Evolutionary conservation across 2,113 vertebrate species (phyloP).

Genomic region (Motacilla tschutschensis): DNA sequence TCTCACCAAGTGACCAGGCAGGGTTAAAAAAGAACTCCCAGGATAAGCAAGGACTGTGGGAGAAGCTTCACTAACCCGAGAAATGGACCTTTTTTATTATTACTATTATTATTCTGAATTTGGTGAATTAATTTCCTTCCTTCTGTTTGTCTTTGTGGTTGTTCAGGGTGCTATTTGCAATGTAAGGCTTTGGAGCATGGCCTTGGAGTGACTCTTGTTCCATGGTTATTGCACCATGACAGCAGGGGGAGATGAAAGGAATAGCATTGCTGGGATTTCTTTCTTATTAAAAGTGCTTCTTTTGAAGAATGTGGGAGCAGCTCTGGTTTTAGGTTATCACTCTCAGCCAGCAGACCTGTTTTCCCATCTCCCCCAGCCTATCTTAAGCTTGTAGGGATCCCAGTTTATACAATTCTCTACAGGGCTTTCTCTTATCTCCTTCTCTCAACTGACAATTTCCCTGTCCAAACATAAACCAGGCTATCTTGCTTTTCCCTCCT

Average conservation of each 20-base stretch:
- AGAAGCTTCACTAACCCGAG: neutral
- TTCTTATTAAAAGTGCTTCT: neutral
- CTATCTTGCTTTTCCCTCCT: neutral
- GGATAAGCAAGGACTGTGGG: neutral
- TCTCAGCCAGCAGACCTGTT: neutral
- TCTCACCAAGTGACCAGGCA: neutral
- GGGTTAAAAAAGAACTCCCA: neutral
- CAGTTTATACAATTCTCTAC: neutral
- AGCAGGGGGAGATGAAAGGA: neutral
- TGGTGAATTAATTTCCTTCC: neutral
- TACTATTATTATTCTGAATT: neutral
- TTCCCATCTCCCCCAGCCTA: neutral
- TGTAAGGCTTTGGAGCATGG: neutral
- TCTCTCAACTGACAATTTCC: neutral
- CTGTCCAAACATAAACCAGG: neutral
- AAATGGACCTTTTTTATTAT: neutral
- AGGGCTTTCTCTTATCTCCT: neutral
- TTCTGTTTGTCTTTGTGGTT: neutral
- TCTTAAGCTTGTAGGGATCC: neutral
- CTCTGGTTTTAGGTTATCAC: neutral
- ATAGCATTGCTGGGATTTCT: neutral
- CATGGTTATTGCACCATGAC: neutral
- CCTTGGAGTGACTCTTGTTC: neutral
- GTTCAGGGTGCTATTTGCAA: neutral
- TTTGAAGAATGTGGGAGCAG: neutral